Conservation (phyloP, 1,140 invertebrate species). For the Macrosteles quadrilineatus region DNA sequence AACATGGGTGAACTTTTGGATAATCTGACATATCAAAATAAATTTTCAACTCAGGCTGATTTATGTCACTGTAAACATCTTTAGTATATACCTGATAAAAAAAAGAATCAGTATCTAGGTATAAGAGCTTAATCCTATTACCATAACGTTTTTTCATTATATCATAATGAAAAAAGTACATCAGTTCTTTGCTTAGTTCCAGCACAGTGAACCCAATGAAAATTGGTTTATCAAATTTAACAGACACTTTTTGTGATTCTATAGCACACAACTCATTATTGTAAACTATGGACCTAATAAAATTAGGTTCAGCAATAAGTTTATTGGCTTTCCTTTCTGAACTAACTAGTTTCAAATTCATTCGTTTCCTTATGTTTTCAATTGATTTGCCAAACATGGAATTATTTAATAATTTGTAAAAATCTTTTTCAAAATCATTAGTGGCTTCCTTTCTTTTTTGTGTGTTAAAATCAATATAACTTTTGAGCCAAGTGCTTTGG, state of each 20-base stretch:
- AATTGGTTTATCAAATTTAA: conserved; percentile 34
- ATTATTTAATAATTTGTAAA: conserved; percentile 50
- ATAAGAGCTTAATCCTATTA: conserved; percentile 42
- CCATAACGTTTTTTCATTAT: conserved; percentile 21
- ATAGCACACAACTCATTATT: conserved; percentile 35
- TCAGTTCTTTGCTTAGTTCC: conserved; percentile 35
- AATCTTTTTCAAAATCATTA: conserved; percentile 47
- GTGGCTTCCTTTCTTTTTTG: conserved; percentile 42
- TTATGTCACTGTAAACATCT: conserved; percentile 37
- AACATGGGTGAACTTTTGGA: conserved; percentile 31
- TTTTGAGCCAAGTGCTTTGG: conserved; percentile 45
- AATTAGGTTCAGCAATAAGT: conserved; percentile 32
- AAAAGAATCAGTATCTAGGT: conserved; percentile 50
- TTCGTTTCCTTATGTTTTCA: conserved; percentile 47
- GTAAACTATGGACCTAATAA: conserved; percentile 32
- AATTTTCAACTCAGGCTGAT: conserved; percentile 12
- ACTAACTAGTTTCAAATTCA: conserved; percentile 42
- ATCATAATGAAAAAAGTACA: conserved; percentile 39
- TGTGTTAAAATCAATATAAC: conserved; percentile 48
- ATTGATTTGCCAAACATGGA: conserved; percentile 47
- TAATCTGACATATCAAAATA: conserved; percentile 40
- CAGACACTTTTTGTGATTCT: background rate
- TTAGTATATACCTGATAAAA: conserved; percentile 45
- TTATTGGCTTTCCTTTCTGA: conserved; percentile 39
- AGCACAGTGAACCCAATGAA: conserved; percentile 31